These are phyloP conservation scores for Vulpes vulpes DNA, from an alignment of 2,113 vertebrate genomes.

Conservation along the genomic window DNA sequence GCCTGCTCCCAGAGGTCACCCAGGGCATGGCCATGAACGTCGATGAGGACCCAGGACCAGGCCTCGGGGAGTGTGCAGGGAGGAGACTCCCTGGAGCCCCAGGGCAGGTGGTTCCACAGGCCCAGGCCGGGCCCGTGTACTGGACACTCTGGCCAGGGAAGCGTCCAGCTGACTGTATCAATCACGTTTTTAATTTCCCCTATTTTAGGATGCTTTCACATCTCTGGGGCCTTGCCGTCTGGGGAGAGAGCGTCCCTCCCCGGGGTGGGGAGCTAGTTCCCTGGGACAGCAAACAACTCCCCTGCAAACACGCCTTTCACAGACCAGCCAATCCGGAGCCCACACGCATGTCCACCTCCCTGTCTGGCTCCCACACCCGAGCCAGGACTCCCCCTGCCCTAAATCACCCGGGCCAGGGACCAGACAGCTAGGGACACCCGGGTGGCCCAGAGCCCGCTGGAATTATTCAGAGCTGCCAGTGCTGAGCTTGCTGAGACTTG, in stretches of 20 bases:
- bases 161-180: fast-evolving
- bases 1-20: fast-evolving
- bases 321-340: neutral
- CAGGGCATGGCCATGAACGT: fast-evolving
- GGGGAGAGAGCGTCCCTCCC: no score
- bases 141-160: fast-evolving
- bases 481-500: fast-evolving
- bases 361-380: fast-evolving
- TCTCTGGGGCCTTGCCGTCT: no score
- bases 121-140: fast-evolving
- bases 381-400: neutral
- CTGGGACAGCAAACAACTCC: neutral
- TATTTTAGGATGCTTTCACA: no score
- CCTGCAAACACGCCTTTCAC: neutral
- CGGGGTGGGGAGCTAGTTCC: neutral
- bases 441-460: fast-evolving
- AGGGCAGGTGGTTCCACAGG: neutral
- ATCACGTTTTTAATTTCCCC: fast-evolving
- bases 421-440: fast-evolving
- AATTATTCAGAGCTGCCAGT: fast-evolving
- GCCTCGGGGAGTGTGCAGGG: fast-evolving
- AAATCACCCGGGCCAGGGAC: neutral
- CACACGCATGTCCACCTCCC: fast-evolving
- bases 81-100: neutral
- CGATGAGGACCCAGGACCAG: fast-evolving